Base-by-base conservation (phyloP, 2,888 invertebrate genomes). In the Anticlea derivata region DNA sequence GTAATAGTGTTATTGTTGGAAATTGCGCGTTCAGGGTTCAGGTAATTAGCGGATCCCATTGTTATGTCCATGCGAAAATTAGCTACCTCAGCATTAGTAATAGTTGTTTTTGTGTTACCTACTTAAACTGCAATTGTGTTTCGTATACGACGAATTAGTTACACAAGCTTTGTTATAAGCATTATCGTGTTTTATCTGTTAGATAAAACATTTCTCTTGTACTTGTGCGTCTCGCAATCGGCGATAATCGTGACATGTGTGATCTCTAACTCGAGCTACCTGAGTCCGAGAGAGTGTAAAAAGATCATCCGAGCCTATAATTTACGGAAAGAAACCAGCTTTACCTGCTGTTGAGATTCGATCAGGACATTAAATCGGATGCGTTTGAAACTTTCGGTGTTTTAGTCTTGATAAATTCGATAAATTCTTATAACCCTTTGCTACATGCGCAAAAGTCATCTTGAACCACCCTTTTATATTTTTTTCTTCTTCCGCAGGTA, bases 401-500 rank as follows among this genome's bases (percentile, higher is more conserved):
- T 23, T 34, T 34, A 39, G 30, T 34, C 23, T 30, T 35, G 13
- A 39, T 39, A 24, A 13, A 26, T 27, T 43, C 27, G 27, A 20
- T 27, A 17, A 20, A 29, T 26, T 11, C 6, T 22, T 22, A 5
- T 5, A 40, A 40, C 29, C 22, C 22, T 40, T 22, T 29, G 7
- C 10, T 1, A 12, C 7, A 41, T 41, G n/a, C 22, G 40, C 41
- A 31, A 24, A 24, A 33, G 8, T 17, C 4, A 4, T 17, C 17
- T n/a, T n/a, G 17, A 4, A 27, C 4, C n/a, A 20, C 11, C n/a
- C 2, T 10, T 35, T 22, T n/a, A 12, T 7, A 8, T 13, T 31
- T 53, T 55, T 66, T 68, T 63, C 67, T 67, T 70, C 58, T 68
- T 59, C 73, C 75, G 1, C 85, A 88, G 86, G 82, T 86, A 83